These are phyloP conservation scores for Pan troglodytes DNA, from an alignment of 2,113 vertebrate genomes.

Conservation along the genomic window NHGRI_mPanTro3-v2.1_pri NC_086015.1:200612501-200613000, in stretches of 20 bases:
- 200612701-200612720: neutral
- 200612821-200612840: neutral
- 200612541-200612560: neutral
- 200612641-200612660: neutral
- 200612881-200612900: neutral
- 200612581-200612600: neutral
- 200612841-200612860: neutral
- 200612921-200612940: neutral
- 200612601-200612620: neutral
- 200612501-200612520: neutral
- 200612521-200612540: neutral
- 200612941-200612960: neutral
- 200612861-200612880: neutral
- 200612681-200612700: neutral
- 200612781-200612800: fast-evolving
- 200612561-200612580: neutral
- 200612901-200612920: neutral
- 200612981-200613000: neutral
- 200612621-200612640: neutral
- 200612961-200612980: neutral
- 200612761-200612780: neutral
- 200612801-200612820: neutral
- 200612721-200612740: neutral
- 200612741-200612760: neutral
- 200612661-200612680: neutral